Percentiles rank a stretch among this genome's conserved stretches.
Evolutionary conservation across 64 coral and sea anemone genomes (phyloP).

Genomic region (Actinia equina): DNA sequence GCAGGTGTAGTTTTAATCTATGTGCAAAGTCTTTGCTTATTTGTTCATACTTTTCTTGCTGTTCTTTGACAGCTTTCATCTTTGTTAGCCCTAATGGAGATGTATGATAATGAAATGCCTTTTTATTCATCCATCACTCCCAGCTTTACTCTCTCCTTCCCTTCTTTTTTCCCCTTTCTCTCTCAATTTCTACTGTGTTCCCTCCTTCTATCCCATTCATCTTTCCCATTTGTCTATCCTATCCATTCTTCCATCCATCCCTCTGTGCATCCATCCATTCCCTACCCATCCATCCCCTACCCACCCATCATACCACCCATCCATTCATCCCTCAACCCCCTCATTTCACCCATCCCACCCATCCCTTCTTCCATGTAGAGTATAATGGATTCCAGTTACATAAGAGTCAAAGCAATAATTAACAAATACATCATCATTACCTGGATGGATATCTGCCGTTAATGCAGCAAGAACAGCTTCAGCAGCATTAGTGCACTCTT

Average conservation of each 20-base stretch:
- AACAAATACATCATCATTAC: constrained; percentile 11
- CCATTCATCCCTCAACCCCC: too few species aligned
- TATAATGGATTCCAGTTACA: not conserved
- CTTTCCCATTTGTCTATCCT: too few species aligned
- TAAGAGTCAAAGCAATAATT: not conserved
- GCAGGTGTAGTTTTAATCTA: constrained; percentile 68
- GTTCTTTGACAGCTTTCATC: constrained; percentile 83
- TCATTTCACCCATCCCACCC: too few species aligned
- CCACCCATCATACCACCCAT: too few species aligned
- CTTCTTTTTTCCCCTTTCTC: not conserved
- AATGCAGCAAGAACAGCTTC: constrained; percentile 66
- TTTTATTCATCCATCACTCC: not conserved
- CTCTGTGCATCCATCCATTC: too few species aligned
- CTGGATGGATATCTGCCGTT: constrained; percentile 78
- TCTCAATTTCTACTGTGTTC: too few species aligned
- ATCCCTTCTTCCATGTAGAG: too few species aligned
- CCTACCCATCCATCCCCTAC: too few species aligned
- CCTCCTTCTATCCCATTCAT: too few species aligned
- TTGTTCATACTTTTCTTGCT: constrained; percentile 66
- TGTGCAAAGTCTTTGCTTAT: constrained; percentile 81
- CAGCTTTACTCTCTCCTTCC: too few species aligned
- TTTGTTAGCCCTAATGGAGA: constrained; percentile 55
- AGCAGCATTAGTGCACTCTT: constrained; percentile 84
- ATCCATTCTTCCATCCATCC: too few species aligned
- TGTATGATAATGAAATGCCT: not conserved